phyloP scores from a whole-genome alignment of 2,113 vertebrate genomes.

The Lagopus leucura region DNA sequence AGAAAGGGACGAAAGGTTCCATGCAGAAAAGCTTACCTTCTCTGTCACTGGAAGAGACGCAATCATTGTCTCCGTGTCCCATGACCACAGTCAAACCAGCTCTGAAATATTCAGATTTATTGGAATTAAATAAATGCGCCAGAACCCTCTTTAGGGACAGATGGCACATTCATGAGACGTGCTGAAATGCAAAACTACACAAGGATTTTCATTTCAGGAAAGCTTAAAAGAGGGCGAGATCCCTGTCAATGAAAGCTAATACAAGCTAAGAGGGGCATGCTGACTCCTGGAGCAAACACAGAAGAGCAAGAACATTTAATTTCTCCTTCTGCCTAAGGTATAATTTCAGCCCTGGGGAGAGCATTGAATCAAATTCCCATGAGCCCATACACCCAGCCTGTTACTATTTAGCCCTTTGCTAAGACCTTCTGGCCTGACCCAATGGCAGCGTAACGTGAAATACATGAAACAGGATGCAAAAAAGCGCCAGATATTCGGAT shows the following conservation, averaged over 20 bases:
- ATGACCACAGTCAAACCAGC: neutral
- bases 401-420: neutral
- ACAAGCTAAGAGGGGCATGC: rapidly evolving
- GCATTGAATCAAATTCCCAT: neutral
- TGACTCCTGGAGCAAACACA: neutral
- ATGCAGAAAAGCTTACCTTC: neutral
- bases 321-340: neutral
- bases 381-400: neutral
- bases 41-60: rapidly evolving
- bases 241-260: neutral
- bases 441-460: neutral
- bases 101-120: neutral
- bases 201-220: neutral
- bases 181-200: neutral
- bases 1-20: neutral
- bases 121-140: neutral
- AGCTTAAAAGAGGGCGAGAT: neutral
- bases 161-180: neutral
- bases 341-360: neutral
- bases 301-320: neutral
- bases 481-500: neutral
- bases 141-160: rapidly evolving
- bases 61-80: neutral
- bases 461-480: neutral
- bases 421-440: neutral